These are phyloP conservation scores for Platalea minor DNA, from an alignment of 2,797 vertebrate genomes.

Conservation along the genomic window DNA sequence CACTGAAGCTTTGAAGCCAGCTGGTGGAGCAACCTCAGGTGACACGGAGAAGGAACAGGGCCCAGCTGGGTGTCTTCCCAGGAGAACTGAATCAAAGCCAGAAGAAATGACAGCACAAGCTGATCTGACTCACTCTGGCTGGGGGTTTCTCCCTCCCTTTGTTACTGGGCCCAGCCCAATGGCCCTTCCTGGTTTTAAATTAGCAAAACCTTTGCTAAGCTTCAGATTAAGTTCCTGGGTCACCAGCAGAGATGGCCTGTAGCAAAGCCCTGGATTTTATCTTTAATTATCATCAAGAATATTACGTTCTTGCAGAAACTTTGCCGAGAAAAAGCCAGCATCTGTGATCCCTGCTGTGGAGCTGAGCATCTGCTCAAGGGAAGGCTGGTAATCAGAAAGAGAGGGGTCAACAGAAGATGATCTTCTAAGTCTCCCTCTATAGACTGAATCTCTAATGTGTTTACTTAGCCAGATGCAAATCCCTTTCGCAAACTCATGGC, in stretches of 20 bases:
- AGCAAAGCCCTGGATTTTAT: conserved; percentile 22
- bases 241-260: conserved; percentile 10
- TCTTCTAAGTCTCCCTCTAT: conserved; percentile 30
- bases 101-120: conserved; percentile 24
- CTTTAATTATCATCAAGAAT: neutral
- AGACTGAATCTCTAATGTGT: conserved; percentile 42
- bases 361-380: neutral
- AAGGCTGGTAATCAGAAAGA: conserved; percentile 39
- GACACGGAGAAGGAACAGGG: neutral
- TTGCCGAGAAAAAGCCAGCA: conserved; percentile 20
- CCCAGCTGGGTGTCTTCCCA: neutral
- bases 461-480: conserved; percentile 48
- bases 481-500: neutral
- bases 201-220: conserved; percentile 23
- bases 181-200: conserved; percentile 22
- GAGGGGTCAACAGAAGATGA: conserved; percentile 40
- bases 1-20: conserved; percentile 31
- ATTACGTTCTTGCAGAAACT: conserved; percentile 16
- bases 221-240: conserved; percentile 30
- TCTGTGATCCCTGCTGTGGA: conserved; percentile 11
- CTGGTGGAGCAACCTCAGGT: neutral
- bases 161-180: neutral
- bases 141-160: neutral
- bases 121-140: neutral
- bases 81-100: conserved; percentile 29